Evolutionary conservation across 2,113 vertebrate species (phyloP).

Genomic region (Apodemus sylvaticus): DNA sequence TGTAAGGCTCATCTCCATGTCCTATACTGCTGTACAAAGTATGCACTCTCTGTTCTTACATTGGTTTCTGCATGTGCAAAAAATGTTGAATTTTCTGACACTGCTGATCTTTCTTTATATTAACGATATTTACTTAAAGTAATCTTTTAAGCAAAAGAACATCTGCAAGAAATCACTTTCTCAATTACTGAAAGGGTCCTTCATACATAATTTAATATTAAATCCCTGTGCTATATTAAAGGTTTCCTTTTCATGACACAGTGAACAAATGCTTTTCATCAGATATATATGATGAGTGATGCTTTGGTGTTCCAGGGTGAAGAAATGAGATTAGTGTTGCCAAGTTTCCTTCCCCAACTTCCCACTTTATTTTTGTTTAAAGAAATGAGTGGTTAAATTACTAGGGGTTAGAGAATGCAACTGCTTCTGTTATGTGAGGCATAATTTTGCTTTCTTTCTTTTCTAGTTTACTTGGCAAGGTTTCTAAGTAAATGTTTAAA

Average conservation of each 20-base stretch:
- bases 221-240: constrained; percentile 72
- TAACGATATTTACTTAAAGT: constrained; percentile 67
- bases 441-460: constrained; percentile 78
- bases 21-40: neutral
- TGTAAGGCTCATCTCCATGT: neutral
- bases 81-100: constrained; percentile 45
- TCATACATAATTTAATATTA: constrained; percentile 72
- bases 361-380: constrained; percentile 69
- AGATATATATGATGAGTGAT: constrained; percentile 71
- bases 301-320: constrained; percentile 64
- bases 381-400: constrained; percentile 78
- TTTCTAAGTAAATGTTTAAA: constrained; percentile 82
- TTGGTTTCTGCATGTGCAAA: neutral
- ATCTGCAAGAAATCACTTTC: constrained; percentile 76
- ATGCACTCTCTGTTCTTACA: neutral
- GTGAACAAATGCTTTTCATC: constrained; percentile 44
- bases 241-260: constrained; percentile 69
- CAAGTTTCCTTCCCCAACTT: constrained; percentile 48
- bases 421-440: constrained; percentile 75
- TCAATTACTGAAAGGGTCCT: constrained; percentile 71
- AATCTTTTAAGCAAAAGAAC: constrained; percentile 62
- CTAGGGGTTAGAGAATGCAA: constrained; percentile 66
- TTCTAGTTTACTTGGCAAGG: constrained; percentile 79
- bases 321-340: constrained; percentile 76
- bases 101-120: constrained; percentile 45